These are phyloP conservation scores for Mellivora capensis DNA, from an alignment of 2,113 vertebrate species.

Conservation along the genomic window DNA sequence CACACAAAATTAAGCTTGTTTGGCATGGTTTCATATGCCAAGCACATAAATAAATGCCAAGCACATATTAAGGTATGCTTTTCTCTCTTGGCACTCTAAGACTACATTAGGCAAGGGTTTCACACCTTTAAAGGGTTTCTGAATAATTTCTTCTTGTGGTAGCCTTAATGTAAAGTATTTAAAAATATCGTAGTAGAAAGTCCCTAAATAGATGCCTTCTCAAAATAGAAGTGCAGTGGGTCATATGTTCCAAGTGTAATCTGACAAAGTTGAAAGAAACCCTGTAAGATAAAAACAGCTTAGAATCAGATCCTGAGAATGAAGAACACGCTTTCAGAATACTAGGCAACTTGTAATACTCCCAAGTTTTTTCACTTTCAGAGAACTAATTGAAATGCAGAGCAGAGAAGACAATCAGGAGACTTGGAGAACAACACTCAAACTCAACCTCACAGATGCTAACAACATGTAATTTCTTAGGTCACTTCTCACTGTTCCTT, in stretches of 20 bases:
- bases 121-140: constrained; percentile 4
- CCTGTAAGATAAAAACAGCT: not conserved
- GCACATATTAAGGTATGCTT: not conserved
- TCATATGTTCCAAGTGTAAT: constrained; percentile 11
- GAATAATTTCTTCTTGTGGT: constrained; percentile 23
- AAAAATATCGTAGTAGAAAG: not conserved
- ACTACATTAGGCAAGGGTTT: constrained; percentile 34
- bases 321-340: not conserved
- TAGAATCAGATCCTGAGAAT: not conserved
- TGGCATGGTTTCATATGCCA: constrained; percentile 13
- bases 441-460: not conserved
- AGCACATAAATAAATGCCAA: not conserved
- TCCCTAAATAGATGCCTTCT: not conserved
- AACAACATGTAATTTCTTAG: not conserved
- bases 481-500: not conserved
- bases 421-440: not conserved
- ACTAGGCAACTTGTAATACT: not conserved
- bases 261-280: constrained; percentile 5
- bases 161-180: not conserved
- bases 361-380: not conserved
- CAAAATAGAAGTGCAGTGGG: constrained; percentile 24
- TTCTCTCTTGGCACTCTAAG: not conserved
- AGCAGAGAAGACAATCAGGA: not conserved
- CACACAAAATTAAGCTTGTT: constrained; percentile 32
- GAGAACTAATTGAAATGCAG: constrained; percentile 16